These are phyloP conservation scores for Phylloscopus trochilus DNA, from an alignment of 2,113 vertebrate genomes.

Conservation along the genomic window DNA sequence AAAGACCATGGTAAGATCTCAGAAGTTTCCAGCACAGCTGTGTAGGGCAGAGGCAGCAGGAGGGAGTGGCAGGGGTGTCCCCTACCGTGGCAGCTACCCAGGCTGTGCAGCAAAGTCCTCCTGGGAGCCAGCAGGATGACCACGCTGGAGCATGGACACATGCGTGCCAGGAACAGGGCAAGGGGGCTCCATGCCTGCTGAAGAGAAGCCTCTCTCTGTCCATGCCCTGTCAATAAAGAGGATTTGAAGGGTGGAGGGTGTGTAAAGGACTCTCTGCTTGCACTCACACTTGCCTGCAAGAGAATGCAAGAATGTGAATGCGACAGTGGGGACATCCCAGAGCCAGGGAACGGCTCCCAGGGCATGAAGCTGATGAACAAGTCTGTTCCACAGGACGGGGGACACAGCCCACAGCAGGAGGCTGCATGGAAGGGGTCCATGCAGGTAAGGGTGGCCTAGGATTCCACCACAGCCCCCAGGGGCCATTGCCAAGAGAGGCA, in stretches of 20 bases:
- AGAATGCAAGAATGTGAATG: not conserved
- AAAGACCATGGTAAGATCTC: not conserved
- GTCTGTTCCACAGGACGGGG: not conserved
- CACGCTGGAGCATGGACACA: not conserved
- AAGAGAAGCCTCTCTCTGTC: not conserved
- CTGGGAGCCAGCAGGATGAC: fast-evolving
- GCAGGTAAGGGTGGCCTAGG: not conserved
- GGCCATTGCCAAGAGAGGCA: not conserved
- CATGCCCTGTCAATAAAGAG: not conserved
- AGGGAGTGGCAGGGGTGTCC: not conserved
- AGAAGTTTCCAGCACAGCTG: not conserved
- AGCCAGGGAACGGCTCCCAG: not conserved
- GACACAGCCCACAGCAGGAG: not conserved
- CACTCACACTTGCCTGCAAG: not conserved
- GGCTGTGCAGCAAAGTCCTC: not conserved
- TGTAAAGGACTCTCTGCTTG: not conserved
- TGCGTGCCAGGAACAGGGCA: fast-evolving
- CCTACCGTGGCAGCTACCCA: not conserved
- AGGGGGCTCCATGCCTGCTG: not conserved
- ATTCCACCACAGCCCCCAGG: not conserved
- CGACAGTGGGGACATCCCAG: not conserved
- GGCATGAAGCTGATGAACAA: not conserved
- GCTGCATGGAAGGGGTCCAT: not conserved
- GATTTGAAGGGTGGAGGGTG: not conserved
- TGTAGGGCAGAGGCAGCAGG: no score